Evolutionary conservation across 2,797 vertebrate species (phyloP), one percentile per base, ranked within the genome.

Genomic region (Anguilla marmorata): DNA sequence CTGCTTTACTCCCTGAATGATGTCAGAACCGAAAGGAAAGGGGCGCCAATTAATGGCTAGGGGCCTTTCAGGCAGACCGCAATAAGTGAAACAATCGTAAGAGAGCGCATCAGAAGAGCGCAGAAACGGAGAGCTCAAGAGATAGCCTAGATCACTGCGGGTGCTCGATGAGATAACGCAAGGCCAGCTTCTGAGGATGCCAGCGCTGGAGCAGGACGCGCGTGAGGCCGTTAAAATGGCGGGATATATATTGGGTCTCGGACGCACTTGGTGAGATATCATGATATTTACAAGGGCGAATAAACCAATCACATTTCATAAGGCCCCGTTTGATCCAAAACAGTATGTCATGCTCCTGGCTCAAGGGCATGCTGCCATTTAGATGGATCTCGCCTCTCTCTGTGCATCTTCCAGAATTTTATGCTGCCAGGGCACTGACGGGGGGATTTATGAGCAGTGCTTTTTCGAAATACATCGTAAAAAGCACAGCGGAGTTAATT

Each of bases 271-370:
- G 11, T 79, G 33, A 45, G 74, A 79, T 41, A 21, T 21, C 37
- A 79, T 79, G 33, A 79, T 79, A 41, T 79, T 79, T 79, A 79
- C 30, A 37, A 19, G 33, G 74, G 37, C 45, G 74, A 76, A 37
- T 76, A 76, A 76, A 79, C 16, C 37, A 24, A 82, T 82, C 24
- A 24, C 41, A 50, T 82, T 82, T 82, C 41, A 82, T 50, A 24
- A 82, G 33, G 33, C 79, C 79, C 21, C 16, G 11, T n/a, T 24
- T 48, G 19, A 82, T 19, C 3, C 37, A 79, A 79, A 79, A 79
- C 33, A 41, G 74, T 41, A 79, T 79, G 21, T 45, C 74, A 79
- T 41, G 45, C 16, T 19, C 33, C 21, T 69, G 33, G 33, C 33
- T 79, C 74, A 79, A 79, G 74, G 74, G 74, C 33, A 79, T 41